phyloP scores from a whole-genome alignment of 1,140 invertebrate genomes.

The Scaptomyza montana region DNA sequence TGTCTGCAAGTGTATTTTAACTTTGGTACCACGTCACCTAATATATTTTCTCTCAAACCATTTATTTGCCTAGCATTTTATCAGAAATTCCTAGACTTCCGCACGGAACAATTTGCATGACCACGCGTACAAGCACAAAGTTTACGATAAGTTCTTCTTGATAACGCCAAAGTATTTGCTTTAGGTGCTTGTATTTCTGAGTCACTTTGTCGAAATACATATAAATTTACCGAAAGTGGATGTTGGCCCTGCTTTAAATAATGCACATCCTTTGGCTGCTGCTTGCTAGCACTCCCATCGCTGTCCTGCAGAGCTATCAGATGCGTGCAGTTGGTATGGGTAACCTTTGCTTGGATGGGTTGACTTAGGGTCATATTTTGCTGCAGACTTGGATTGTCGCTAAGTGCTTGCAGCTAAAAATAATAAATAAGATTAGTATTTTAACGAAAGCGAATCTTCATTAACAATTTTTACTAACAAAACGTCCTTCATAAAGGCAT shows the following conservation, averaged over 20 bases:
- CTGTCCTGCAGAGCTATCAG: conserved; percentile 45
- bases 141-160: conserved; percentile 32
- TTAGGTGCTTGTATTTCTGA: conserved; percentile 22
- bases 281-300: neutral
- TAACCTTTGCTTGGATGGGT: conserved; percentile 1
- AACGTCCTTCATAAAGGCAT: conserved; percentile 57
- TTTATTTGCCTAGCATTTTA: conserved; percentile 1
- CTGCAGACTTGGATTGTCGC: conserved; percentile 19
- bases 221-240: conserved; percentile 67
- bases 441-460: neutral
- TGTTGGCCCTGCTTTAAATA: conserved; percentile 52
- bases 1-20: neutral
- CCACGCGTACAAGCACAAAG: neutral
- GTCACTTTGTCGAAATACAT: conserved; percentile 24
- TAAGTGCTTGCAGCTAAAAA: conserved; percentile 48
- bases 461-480: conserved; percentile 33
- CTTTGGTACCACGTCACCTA: neutral
- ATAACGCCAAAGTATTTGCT: conserved; percentile 40
- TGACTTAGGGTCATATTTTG: conserved; percentile 51
- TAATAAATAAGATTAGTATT: neutral
- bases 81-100: conserved; percentile 15
- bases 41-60: neutral
- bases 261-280: conserved; percentile 28
- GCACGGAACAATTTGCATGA: neutral
- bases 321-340: conserved; percentile 46